phyloP scores from a whole-genome alignment of 2,113 vertebrate species.

The Rhea pennata region DNA sequence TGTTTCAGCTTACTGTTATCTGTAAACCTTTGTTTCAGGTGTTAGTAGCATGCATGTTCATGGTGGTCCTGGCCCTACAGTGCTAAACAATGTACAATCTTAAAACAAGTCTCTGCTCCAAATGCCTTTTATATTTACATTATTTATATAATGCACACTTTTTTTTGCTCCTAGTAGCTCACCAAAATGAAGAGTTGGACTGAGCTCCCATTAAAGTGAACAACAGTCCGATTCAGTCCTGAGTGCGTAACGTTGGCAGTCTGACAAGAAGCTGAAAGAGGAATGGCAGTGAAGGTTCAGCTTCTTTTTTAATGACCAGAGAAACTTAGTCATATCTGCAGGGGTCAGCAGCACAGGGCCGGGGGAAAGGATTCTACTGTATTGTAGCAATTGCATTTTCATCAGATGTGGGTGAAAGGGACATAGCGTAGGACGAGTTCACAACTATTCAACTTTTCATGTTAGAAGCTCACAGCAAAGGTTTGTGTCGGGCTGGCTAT shows the following conservation, averaged over 20 bases:
- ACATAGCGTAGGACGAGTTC: background rate
- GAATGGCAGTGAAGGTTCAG: background rate
- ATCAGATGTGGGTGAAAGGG: background rate
- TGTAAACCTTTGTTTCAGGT: background rate
- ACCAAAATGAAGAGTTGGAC: background rate
- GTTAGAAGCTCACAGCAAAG: background rate
- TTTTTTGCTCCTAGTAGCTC: background rate
- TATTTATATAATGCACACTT: background rate
- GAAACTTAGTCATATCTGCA: background rate
- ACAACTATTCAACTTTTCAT: background rate
- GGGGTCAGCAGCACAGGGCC: background rate
- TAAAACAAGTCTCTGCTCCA: background rate
- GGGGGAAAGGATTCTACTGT: background rate
- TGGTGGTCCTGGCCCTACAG: background rate
- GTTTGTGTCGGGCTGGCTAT: background rate
- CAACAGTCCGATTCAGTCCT: background rate
- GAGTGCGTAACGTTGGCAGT: fast-evolving
- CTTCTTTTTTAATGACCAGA: background rate
- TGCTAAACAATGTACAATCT: background rate
- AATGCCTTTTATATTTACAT: background rate
- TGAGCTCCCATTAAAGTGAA: background rate
- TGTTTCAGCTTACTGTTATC: background rate
- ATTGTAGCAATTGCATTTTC: background rate
- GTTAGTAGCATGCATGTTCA: background rate
- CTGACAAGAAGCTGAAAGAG: background rate